Evolutionary conservation across 1,140 invertebrate species (phyloP).

Genomic region (Ceratina australensis): DNA sequence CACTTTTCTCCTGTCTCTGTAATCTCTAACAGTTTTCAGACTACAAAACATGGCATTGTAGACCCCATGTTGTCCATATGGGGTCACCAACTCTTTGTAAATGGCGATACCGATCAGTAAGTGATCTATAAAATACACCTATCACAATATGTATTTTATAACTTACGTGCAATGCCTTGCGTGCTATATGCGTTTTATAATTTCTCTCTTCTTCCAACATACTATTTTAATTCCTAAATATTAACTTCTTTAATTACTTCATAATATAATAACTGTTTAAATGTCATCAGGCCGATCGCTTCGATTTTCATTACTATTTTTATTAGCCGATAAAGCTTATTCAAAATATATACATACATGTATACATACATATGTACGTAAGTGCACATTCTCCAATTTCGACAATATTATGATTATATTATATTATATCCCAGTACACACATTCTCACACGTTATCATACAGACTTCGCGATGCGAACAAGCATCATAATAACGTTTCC

Average conservation of each 20-base stretch:
- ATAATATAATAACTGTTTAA: slow-evolving; percentile 14
- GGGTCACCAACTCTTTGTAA: slow-evolving; percentile 97
- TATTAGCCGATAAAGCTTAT: slow-evolving; percentile 45
- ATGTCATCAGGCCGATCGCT: background rate
- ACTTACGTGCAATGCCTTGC: slow-evolving; percentile 47
- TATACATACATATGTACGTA: slow-evolving; percentile 38
- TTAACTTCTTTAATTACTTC: background rate
- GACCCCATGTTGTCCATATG: slow-evolving; percentile 98
- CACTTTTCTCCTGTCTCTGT: slow-evolving; percentile 75
- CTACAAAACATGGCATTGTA: slow-evolving; percentile 96
- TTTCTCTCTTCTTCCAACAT: slow-evolving; percentile 36
- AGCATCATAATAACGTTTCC: background rate
- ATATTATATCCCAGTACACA: slow-evolving; percentile 6
- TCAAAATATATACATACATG: background rate
- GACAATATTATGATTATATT: slow-evolving; percentile 6
- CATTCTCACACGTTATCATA: slow-evolving; percentile 36
- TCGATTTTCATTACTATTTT: slow-evolving; percentile 31
- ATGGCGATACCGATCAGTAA: slow-evolving; percentile 97
- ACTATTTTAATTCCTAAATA: slow-evolving; percentile 21
- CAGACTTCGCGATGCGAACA: background rate
- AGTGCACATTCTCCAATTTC: slow-evolving; percentile 50
- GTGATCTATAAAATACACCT: slow-evolving; percentile 80
- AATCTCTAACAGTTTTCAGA: slow-evolving; percentile 91
- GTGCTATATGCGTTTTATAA: slow-evolving; percentile 40
- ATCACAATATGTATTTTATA: slow-evolving; percentile 58